phyloP scores from a whole-genome alignment of 92 coral and sea anemone species.

The Parazoanthus atlanticus region DNA sequence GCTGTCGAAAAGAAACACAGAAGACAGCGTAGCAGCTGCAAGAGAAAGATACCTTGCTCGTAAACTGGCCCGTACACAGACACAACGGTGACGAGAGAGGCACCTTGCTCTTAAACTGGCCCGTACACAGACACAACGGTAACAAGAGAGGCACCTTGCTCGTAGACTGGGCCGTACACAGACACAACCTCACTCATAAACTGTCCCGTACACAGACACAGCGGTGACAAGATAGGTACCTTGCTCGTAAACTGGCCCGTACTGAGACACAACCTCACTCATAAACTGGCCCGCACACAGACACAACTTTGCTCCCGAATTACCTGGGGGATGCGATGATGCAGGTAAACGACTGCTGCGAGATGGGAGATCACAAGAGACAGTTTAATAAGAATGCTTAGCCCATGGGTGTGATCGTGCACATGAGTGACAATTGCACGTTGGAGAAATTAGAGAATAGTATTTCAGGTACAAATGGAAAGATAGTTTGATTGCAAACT shows the following conservation, averaged over 20 bases:
- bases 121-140: conserved; percentile 40
- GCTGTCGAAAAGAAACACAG: conserved; percentile 68
- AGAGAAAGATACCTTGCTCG: conserved; percentile 81
- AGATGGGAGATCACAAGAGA: neutral
- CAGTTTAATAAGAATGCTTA: too few relatives aligned
- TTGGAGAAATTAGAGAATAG: too few relatives aligned
- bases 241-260: conserved; percentile 74
- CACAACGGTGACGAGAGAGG: conserved; percentile 42
- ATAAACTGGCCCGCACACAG: conserved; percentile 67
- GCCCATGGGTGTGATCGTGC: neutral
- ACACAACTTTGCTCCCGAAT: neutral
- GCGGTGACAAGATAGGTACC: conserved; percentile 43
- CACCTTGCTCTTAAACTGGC: conserved; percentile 69
- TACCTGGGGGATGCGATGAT: neutral
- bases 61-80: conserved; percentile 63
- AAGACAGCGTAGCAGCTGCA: conserved; percentile 79
- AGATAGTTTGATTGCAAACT: too few relatives aligned
- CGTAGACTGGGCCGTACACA: conserved; percentile 66
- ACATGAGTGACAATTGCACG: neutral
- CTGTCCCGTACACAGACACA: conserved; percentile 49
- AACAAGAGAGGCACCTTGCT: conserved; percentile 56
- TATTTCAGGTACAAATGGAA: too few relatives aligned
- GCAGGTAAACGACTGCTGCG: neutral
- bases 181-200: conserved; percentile 64
- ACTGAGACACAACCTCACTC: conserved; percentile 49